These are phyloP conservation scores for Temnothorax rugatulus DNA, from an alignment of 2,888 invertebrate genomes.

Conservation along the genomic window DNA sequence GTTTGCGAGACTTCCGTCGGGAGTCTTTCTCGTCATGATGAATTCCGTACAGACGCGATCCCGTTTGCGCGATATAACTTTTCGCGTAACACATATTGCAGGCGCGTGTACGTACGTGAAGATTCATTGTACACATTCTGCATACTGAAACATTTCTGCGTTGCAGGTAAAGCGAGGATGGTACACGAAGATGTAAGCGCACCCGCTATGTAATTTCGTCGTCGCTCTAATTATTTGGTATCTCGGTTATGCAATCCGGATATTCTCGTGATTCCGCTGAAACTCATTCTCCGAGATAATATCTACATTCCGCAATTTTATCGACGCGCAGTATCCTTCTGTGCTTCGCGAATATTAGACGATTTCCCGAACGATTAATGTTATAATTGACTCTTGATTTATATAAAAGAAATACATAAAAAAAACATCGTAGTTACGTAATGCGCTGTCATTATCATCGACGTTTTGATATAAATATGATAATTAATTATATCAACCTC, in stretches of 20 bases:
- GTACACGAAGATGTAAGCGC: background rate
- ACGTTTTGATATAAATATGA: background rate
- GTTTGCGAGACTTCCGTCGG: background rate
- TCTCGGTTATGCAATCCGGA: constrained; percentile 9
- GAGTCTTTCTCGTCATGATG: background rate
- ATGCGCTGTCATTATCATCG: background rate
- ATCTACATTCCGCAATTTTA: constrained; percentile 13
- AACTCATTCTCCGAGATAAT: constrained; percentile 21
- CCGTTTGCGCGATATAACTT: constrained; percentile 2
- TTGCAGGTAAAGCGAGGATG: background rate
- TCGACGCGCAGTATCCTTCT: background rate
- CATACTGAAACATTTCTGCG: constrained; percentile 14
- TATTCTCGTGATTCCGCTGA: constrained; percentile 7
- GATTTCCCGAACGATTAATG: background rate
- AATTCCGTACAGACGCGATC: constrained; percentile 3
- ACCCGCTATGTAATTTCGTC: constrained; percentile 15
- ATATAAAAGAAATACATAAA: background rate
- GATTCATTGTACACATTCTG: background rate
- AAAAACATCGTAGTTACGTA: background rate
- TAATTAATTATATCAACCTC: constrained; percentile 1
- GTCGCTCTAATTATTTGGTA: constrained; percentile 34
- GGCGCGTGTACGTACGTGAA: background rate
- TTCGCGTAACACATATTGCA: background rate
- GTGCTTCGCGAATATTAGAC: background rate
- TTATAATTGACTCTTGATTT: background rate